Evolutionary conservation across 2,888 invertebrate genomes (phyloP).

Genomic region (Pammene aurita): DNA sequence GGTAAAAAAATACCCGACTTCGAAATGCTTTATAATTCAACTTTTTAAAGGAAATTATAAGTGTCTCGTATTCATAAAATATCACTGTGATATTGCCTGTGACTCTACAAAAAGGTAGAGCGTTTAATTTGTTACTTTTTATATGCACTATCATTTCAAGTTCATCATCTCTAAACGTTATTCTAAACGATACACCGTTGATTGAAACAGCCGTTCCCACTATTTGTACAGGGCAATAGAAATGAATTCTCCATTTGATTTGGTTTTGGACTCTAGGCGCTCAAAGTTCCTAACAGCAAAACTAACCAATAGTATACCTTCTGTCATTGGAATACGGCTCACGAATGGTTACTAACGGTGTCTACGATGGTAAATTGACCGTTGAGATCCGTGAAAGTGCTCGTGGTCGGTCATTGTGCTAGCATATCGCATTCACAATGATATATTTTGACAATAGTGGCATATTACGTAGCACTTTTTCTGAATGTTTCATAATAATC

Average conservation of each 20-base stretch:
- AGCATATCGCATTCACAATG: slow-evolving; percentile 29
- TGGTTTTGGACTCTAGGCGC: slow-evolving; percentile 29
- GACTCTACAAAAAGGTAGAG: background rate
- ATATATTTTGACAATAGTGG: slow-evolving; percentile 36
- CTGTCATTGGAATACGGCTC: background rate
- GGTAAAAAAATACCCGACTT: no score
- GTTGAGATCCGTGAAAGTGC: slow-evolving; percentile 43
- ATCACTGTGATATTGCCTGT: no score
- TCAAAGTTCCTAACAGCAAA: background rate
- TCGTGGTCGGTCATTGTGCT: slow-evolving; percentile 39
- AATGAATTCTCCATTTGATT: slow-evolving; percentile 39
- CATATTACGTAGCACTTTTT: slow-evolving; percentile 32
- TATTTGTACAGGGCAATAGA: slow-evolving; percentile 35
- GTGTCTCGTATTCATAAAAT: no score
- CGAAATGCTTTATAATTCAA: no score
- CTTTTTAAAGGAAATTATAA: no score
- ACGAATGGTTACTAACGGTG: background rate
- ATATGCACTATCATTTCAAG: slow-evolving; percentile 10
- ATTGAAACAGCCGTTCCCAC: slow-evolving; percentile 39
- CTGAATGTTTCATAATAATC: slow-evolving; percentile 12
- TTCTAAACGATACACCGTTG: slow-evolving; percentile 32
- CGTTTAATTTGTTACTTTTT: background rate
- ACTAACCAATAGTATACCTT: background rate
- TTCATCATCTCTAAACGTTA: slow-evolving; percentile 30
- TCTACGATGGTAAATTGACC: slow-evolving; percentile 30